These are phyloP conservation scores for Argynnis bischoffii DNA, from an alignment of 2,888 invertebrate genomes.

Conservation along the genomic window DNA sequence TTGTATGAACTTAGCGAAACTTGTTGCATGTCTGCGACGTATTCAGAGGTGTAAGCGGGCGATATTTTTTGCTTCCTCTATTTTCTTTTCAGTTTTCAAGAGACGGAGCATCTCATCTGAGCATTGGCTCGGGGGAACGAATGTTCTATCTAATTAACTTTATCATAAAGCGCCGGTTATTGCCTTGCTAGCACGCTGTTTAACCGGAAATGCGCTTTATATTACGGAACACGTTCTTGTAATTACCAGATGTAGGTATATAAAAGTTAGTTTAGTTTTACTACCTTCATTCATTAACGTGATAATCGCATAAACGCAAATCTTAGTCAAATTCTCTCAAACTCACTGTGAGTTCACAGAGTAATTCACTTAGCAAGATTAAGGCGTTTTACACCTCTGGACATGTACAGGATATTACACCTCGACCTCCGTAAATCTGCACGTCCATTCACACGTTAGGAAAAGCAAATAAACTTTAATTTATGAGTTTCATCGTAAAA, in stretches of 20 bases:
- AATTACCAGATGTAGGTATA: constrained; percentile 17
- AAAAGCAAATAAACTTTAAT: constrained; percentile 37
- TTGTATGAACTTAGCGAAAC: constrained; percentile 28
- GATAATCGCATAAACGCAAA: too few relatives aligned
- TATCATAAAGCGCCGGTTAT: constrained; percentile 76
- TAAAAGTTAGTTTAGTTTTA: not conserved
- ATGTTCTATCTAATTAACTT: constrained; percentile 79
- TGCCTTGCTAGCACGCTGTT: constrained; percentile 65
- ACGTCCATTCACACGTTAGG: constrained; percentile 36
- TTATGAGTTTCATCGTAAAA: constrained; percentile 11
- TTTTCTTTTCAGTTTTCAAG: constrained; percentile 58
- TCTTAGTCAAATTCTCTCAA: too few relatives aligned
- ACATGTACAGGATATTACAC: constrained; percentile 50
- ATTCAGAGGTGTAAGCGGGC: constrained; percentile 20
- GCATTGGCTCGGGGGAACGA: constrained; percentile 72
- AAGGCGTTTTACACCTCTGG: constrained; percentile 63
- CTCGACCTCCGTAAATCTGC: constrained; percentile 34
- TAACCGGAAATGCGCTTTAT: constrained; percentile 58
- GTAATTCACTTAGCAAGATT: constrained; percentile 71
- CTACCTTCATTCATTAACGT: too few relatives aligned
- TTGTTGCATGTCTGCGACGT: constrained; percentile 36
- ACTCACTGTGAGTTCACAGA: constrained; percentile 27
- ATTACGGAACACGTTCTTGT: constrained; percentile 18
- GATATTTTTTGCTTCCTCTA: constrained; percentile 51
- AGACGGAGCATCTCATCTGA: constrained; percentile 63